Evolutionary conservation across 2,888 invertebrate species (phyloP), one percentile per base, ranked within the genome.

Genomic region (Meliscaeva auricollis): DNA sequence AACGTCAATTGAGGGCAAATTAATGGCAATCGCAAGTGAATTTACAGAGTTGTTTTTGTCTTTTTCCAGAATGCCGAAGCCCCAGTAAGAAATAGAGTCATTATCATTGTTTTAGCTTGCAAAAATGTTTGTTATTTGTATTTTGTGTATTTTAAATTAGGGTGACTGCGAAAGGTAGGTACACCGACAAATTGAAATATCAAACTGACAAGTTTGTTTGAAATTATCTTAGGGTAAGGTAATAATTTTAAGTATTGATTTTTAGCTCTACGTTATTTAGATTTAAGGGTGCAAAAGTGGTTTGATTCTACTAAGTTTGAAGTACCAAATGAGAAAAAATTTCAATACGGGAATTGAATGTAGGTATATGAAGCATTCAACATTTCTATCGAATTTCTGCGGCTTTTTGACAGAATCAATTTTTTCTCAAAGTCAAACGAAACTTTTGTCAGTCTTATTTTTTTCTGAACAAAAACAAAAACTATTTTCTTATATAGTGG

Each of bases 1-100:
- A 89, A 89, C 88, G 89, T 89, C 89, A 89, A 89, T 89, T 89
- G 89, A 88, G 88, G 88, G 88, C 79, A 89, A 89, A 89, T 89
- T 87, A 87, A 87, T 88, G 73, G 58, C 87, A 78, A 69, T 77
- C 76, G 60, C 60, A 41, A 64, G 48, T 62, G 9, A 20, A 68
- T 66, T 32, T 54, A 15, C 74, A 69, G 81, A 76, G 54, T 46
- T 64, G 50, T 77, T 60, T 32, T 26, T 26, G 26, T 26, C 50
- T 70, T 75, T 75, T 17, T 9, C 38, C 9, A 38, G 35, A 15
- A 38, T 8, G 38, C 5, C n/a, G n/a, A n/a, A n/a, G n/a, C n/a
- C n/a, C 13, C 13, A 13, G 8, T n/a, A 64, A 38, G 58, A 44
- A 35, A 50, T 50, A 32, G 54, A 46, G 54, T 69, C 38, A 50